Base-by-base conservation (phyloP, 2,888 invertebrate genomes). In the Mesorhabditis spiculigera region DNA sequence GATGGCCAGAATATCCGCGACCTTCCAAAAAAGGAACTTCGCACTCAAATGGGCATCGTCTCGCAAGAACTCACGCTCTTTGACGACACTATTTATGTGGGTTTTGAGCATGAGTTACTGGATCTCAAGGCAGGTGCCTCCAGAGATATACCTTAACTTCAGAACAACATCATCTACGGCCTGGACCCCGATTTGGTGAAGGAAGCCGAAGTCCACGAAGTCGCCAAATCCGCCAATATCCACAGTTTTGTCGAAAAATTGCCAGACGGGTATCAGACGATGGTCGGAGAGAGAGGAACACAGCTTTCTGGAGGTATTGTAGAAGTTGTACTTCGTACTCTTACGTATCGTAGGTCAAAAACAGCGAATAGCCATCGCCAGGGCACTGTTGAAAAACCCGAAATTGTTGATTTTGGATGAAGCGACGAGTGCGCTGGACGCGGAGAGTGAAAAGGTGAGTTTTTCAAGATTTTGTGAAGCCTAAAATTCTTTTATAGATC, bases 161-260 rank as follows among this genome's bases (percentile, higher is more conserved):
- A 88, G 42, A 89, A 89, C 73, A 76, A 88, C n/a, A 50, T 50
- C 58, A 50, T n/a, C n/a, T 50, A 50, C 4, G 85, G 85, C 43
- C 88, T 87, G 45, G 75, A 70, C 45, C 65, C 63, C 42, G 66
- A 73, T 10, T 50, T 62, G 43, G 66, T 67, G 10, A 75, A 74
- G 6, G 73, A 78, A 10, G 65, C 68, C 8, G 74, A 79, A 50
- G 69, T 41, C 28, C 42, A 45, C 70, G 71, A 50, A 43, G 45
- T 28, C 16, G 28, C 13, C 5, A 13, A 5, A 42, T 43, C 5
- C 28, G 28, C 42, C 10, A 71, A 71, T 42, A 43, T 43, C 13
- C 43, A 68, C 43, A 10, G 10, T 10, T 63, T 63, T 63, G 41
- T 63, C 16, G 41, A 63, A 63, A 10, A 13, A 28, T 4, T 63